Evolutionary conservation across 23 tunicate species (phyloP).

Genomic region (Botrylloides violaceus): DNA sequence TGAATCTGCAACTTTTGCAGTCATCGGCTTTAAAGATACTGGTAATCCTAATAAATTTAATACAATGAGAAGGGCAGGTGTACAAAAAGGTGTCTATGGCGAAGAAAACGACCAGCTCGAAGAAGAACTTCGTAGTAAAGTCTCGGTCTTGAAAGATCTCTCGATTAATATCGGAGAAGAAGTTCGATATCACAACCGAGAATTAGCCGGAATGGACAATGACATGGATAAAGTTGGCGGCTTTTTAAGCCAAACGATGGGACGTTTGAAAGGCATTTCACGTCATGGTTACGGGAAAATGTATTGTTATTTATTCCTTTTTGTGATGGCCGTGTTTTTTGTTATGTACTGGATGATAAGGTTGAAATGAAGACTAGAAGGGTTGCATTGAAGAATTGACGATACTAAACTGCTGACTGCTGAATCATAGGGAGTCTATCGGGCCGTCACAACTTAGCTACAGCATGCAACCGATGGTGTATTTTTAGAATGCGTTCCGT

Average conservation of each 20-base stretch:
- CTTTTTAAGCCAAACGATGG: conserved; percentile 62
- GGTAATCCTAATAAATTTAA: too few species aligned
- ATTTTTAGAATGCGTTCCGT: too few species aligned
- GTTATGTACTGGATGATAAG: conserved; percentile 83
- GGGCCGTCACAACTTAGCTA: too few species aligned
- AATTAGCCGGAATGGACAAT: conserved; percentile 42
- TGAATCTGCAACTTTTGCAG: too few species aligned
- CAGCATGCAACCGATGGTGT: too few species aligned
- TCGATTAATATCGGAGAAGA: conserved; percentile 86
- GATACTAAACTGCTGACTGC: too few species aligned
- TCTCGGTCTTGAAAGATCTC: conserved; percentile 45
- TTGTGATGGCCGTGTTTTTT: conserved; percentile 75
- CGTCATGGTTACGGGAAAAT: conserved; percentile 78
- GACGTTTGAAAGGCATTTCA: conserved; percentile 47
- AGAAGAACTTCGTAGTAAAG: conserved; percentile 50
- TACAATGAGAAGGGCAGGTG: neutral
- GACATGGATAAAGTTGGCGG: conserved; percentile 81
- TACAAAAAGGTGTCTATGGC: conserved; percentile 41
- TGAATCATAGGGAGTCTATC: too few species aligned
- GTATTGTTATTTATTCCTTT: conserved; percentile 62
- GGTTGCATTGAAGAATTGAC: neutral
- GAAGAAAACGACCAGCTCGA: conserved; percentile 72
- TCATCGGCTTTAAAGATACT: too few species aligned
- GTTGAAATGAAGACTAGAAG: neutral
- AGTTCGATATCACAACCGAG: conserved; percentile 55